Evolutionary conservation across 1,140 invertebrate genomes (phyloP).

Genomic region (Drosophila prosaltans): DNA sequence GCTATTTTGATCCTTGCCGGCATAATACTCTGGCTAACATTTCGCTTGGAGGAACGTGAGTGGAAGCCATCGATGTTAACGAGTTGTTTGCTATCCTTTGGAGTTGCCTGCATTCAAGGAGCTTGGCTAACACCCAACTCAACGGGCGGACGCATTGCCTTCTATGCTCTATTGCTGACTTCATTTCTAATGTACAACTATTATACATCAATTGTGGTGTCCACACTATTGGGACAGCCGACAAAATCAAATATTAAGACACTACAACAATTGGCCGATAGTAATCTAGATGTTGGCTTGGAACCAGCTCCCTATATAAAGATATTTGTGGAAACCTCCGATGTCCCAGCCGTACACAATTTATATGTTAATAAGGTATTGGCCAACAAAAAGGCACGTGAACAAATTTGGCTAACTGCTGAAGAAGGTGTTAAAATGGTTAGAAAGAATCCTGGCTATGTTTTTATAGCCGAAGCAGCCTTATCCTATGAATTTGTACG

Average conservation of each 20-base stretch:
- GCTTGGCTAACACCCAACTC: slow-evolving; percentile 68
- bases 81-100: slow-evolving; percentile 70
- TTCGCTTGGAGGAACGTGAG: slow-evolving; percentile 48
- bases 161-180: slow-evolving; percentile 65
- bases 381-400: slow-evolving; percentile 32
- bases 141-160: slow-evolving; percentile 71
- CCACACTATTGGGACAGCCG: slow-evolving; percentile 61
- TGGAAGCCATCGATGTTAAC: slow-evolving; percentile 63
- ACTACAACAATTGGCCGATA: slow-evolving; percentile 72
- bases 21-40: slow-evolving; percentile 63
- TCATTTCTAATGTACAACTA: slow-evolving; percentile 78
- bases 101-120: slow-evolving; percentile 70
- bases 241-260: slow-evolving; percentile 69
- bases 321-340: slow-evolving; percentile 53
- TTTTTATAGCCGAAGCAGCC: slow-evolving; percentile 65
- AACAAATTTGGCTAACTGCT: slow-evolving; percentile 56
- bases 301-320: slow-evolving; percentile 63
- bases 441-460: slow-evolving; percentile 61
- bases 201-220: slow-evolving; percentile 78
- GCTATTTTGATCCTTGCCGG: slow-evolving; percentile 50
- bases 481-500: slow-evolving; percentile 59
- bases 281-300: slow-evolving; percentile 64
- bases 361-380: slow-evolving; percentile 59
- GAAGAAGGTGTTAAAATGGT: slow-evolving; percentile 60
- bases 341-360: slow-evolving; percentile 37